Percentiles rank a stretch among this genome's conserved stretches.
Conservation (phyloP, 2,113 vertebrate genomes). For the Sporophila hypoxantha region DNA sequence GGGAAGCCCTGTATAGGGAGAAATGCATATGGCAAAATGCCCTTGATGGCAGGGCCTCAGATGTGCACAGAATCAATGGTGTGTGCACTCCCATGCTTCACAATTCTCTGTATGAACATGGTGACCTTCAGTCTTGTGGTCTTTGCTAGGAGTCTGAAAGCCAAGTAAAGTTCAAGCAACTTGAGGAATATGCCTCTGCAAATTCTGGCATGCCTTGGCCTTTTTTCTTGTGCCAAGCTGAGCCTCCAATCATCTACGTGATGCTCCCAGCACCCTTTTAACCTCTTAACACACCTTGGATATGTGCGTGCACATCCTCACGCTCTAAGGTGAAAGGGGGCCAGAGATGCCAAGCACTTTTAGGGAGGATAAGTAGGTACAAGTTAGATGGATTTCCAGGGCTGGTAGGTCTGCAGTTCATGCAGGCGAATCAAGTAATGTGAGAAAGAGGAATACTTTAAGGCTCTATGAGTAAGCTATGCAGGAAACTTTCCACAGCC, state of each 20-base stretch:
- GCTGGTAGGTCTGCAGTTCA: background rate
- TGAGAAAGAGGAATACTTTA: background rate
- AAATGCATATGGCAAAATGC: background rate
- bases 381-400: background rate
- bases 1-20: background rate
- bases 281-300: conserved; percentile 24
- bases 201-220: conserved; percentile 36
- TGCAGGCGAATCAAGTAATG: background rate
- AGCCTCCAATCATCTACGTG: conserved; percentile 11
- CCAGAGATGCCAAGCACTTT: background rate
- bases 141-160: conserved; percentile 1
- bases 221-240: conserved; percentile 56
- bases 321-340: background rate
- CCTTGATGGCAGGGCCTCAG: background rate
- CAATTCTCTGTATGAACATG: background rate
- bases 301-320: conserved; percentile 42
- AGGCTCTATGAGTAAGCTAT: background rate
- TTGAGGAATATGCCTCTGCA: conserved; percentile 36
- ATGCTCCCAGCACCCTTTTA: conserved; percentile 42
- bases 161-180: background rate
- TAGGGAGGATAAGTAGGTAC: background rate
- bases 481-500: background rate
- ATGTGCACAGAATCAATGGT: background rate
- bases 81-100: background rate
- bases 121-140: conserved; percentile 17